Percentiles rank a stretch among this genome's conserved stretches.
These are phyloP conservation scores for Borostomias antarcticus DNA, from an alignment of 2,797 vertebrate species.

Conservation along the genomic window DNA sequence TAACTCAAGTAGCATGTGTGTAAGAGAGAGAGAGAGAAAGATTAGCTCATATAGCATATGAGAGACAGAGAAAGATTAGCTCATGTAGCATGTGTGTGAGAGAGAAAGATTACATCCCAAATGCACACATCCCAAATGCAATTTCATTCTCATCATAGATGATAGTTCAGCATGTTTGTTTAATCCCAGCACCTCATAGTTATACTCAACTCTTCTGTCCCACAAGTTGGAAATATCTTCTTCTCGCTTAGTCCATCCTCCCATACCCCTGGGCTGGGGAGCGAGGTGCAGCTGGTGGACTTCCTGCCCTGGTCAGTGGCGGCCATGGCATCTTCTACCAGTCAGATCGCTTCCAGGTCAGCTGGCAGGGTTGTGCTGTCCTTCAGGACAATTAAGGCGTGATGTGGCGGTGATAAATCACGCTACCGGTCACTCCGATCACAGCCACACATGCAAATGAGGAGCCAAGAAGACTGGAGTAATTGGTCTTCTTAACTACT, in stretches of 20 bases:
- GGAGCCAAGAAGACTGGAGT: slow-evolving; percentile 50
- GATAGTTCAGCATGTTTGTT: too few species aligned
- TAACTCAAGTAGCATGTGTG: neutral
- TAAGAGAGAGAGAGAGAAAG: neutral
- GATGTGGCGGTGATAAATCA: neutral
- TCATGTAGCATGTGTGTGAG: neutral
- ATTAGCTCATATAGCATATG: neutral
- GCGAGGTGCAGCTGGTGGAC: neutral
- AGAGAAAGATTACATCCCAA: too few species aligned
- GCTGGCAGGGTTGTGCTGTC: neutral
- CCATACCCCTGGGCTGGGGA: neutral
- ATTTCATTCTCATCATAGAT: too few species aligned
- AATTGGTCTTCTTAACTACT: slow-evolving; percentile 70
- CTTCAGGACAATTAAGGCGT: slow-evolving; percentile 37
- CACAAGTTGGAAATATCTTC: neutral
- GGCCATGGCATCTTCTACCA: slow-evolving; percentile 12
- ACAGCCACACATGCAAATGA: slow-evolving; percentile 48
- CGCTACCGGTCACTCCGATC: slow-evolving; percentile 32
- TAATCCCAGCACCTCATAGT: neutral
- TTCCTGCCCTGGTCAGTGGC: slow-evolving; percentile 23
- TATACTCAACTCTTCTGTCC: neutral
- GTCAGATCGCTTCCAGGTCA: slow-evolving; percentile 19
- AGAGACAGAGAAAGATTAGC: too few species aligned
- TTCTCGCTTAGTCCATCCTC: neutral
- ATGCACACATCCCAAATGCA: too few species aligned